These are phyloP conservation scores for Drosophila burlai DNA, from an alignment of 1,140 invertebrate genomes.

Conservation along the genomic window DNA sequence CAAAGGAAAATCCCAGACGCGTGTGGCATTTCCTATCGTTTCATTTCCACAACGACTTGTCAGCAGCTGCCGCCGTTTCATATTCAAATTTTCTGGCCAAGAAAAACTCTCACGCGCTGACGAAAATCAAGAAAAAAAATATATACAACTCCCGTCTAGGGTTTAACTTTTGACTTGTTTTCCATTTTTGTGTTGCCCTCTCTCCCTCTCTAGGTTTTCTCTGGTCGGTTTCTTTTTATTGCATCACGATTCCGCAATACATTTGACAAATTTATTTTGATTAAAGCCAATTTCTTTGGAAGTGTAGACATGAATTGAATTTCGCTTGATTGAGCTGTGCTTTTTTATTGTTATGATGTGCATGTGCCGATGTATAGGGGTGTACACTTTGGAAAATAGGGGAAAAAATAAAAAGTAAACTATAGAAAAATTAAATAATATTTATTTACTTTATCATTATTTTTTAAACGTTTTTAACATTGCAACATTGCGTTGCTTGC, in stretches of 20 bases:
- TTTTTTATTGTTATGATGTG: conserved; percentile 43
- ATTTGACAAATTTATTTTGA: conserved; percentile 82
- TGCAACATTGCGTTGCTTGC: no score
- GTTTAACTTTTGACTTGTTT: conserved; percentile 47
- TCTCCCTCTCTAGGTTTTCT: conserved; percentile 9
- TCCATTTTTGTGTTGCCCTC: conserved; percentile 5
- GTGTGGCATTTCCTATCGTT: conserved; percentile 50
- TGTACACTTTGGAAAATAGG: not conserved
- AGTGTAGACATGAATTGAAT: conserved; percentile 72
- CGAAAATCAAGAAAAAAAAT: conserved; percentile 41
- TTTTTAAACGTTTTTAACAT: no score
- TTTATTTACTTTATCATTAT: not conserved
- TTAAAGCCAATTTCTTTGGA: conserved; percentile 75
- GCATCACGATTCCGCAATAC: conserved; percentile 75
- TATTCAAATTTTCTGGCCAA: conserved; percentile 66
- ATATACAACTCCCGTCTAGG: conserved; percentile 14
- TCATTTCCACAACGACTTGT: conserved; percentile 47
- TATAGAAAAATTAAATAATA: not conserved
- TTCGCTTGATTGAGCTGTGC: conserved; percentile 71
- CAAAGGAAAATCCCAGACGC: conserved; percentile 61
- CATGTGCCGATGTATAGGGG: conserved; percentile 17
- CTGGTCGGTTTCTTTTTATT: conserved; percentile 62
- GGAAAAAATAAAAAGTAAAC: not conserved
- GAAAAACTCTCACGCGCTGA: conserved; percentile 63
- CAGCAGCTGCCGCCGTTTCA: conserved; percentile 60